Evolutionary conservation across 2,113 vertebrate genomes (phyloP).

Genomic region (Pseudolaguvia tuberculata): DNA sequence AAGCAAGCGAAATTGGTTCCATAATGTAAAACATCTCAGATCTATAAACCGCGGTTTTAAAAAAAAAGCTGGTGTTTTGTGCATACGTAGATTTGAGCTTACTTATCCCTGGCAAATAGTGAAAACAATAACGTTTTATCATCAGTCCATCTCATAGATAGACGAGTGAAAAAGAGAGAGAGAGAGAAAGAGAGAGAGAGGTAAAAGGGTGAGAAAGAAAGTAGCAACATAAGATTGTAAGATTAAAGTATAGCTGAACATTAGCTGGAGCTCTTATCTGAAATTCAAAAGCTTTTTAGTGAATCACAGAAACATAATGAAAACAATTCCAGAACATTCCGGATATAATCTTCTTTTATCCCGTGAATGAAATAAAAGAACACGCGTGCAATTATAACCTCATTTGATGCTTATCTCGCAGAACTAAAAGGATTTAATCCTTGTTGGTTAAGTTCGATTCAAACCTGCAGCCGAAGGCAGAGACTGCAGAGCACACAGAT

Average conservation of each 20-base stretch:
- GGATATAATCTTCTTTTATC: constrained; percentile 60
- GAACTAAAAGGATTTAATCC: constrained; percentile 46
- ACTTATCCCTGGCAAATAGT: constrained; percentile 56
- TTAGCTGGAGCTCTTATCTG: constrained; percentile 68
- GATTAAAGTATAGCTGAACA: constrained; percentile 66
- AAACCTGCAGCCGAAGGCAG: constrained; percentile 34
- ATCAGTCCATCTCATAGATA: constrained; percentile 60
- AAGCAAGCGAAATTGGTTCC: constrained; percentile 69
- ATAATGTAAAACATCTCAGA: constrained; percentile 68
- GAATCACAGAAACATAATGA: constrained; percentile 59
- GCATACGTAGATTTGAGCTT: constrained; percentile 58
- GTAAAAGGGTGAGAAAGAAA: constrained; percentile 39
- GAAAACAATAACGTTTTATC: constrained; percentile 66
- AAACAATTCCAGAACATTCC: constrained; percentile 48
- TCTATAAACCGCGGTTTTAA: constrained; percentile 60
- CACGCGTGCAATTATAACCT: constrained; percentile 49
- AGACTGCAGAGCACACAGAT: neutral
- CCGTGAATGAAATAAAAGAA: constrained; percentile 57
- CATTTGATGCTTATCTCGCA: constrained; percentile 46
- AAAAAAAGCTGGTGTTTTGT: constrained; percentile 62
- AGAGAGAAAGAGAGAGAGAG: constrained; percentile 27
- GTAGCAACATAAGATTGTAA: constrained; percentile 58
- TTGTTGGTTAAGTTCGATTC: constrained; percentile 35
- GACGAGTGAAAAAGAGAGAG: neutral
- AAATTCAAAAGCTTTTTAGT: constrained; percentile 58